Evolutionary conservation across 2,888 invertebrate genomes (phyloP), one percentile per base, ranked within the genome.

Genomic region (Tachina grossa): DNA sequence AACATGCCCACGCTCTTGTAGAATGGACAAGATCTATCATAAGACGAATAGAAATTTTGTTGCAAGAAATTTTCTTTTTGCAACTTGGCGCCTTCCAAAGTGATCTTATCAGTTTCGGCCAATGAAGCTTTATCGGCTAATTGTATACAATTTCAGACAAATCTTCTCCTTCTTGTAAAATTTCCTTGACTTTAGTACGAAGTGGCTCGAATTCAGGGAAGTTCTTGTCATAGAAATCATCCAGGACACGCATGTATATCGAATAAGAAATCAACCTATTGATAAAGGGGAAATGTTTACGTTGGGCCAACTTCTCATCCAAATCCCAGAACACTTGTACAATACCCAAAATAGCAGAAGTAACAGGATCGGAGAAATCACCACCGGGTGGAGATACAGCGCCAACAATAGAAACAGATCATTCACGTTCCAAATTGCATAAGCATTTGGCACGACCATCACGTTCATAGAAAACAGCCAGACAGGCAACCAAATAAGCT

Each of bases 331-430:
- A 99, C 93, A 99, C 99, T 93, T 99, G 99, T 85, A 99, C 99
- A 92, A 99, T 99, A 94, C 98, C 97, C 86, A 99, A 95, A 16
- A 99, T 99, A 84, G 99, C 99, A 0, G 99, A 98, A 3, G 99
- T 99, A 77, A 99, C 99, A 74, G 99, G 99, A 95, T 99, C 99
- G 19, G 99, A 99, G 95, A 99, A 99, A 94, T 99, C 99, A 94
- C 99, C 99, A 93, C 99, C 99, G 91, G 99, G 99, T 63, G 99
- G 99, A 1, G 99, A 99, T 87, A 99, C 99, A 92, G 99, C 99
- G 88, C 99, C 99, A 86, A 99, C 99, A 94, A 99, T 99, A 89
- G 98, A 99, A 79, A 99, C 99, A 81, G 98, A 98, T 83, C 99
- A 99, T 93, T 99, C 99, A 90, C 99, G 94, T 92, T 98, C 98